Evolutionary conservation across 1,140 invertebrate species (phyloP).

Genomic region (Reticulitermes speratus): DNA sequence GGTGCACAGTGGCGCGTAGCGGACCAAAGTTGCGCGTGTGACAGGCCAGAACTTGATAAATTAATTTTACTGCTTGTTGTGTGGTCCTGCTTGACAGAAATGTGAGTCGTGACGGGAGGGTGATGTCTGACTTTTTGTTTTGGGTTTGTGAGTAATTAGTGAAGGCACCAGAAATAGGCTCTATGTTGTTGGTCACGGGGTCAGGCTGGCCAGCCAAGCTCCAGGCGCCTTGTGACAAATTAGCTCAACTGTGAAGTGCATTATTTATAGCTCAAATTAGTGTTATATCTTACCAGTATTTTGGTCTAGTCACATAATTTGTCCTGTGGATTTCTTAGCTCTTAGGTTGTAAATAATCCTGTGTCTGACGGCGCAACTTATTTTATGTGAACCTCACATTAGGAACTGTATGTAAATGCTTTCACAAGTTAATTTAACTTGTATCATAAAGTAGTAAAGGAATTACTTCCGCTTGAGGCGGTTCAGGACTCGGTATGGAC

Average conservation of each 20-base stretch:
- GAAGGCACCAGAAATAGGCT: background rate
- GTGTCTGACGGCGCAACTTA: background rate
- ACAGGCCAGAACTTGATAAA: constrained; percentile 9
- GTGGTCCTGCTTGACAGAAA: background rate
- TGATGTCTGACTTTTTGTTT: background rate
- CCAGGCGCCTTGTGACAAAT: background rate
- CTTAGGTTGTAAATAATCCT: background rate
- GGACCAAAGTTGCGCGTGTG: background rate
- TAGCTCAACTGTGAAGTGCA: background rate
- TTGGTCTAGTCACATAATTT: background rate
- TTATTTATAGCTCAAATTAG: background rate
- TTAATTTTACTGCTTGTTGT: background rate
- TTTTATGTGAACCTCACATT: background rate
- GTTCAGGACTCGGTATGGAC: too few relatives aligned
- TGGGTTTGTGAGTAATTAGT: background rate
- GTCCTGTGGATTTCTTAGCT: background rate
- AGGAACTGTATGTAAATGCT: background rate
- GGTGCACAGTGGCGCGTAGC: background rate
- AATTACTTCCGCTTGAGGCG: too few relatives aligned
- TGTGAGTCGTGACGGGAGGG: background rate
- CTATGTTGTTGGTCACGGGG: background rate
- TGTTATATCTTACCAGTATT: background rate
- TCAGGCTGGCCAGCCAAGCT: background rate
- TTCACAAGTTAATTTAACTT: background rate
- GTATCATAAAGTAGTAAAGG: too few relatives aligned